These are phyloP conservation scores for Pygmarrhopalites habei DNA, from an alignment of 1,140 invertebrate species.

Conservation along the genomic window DNA sequence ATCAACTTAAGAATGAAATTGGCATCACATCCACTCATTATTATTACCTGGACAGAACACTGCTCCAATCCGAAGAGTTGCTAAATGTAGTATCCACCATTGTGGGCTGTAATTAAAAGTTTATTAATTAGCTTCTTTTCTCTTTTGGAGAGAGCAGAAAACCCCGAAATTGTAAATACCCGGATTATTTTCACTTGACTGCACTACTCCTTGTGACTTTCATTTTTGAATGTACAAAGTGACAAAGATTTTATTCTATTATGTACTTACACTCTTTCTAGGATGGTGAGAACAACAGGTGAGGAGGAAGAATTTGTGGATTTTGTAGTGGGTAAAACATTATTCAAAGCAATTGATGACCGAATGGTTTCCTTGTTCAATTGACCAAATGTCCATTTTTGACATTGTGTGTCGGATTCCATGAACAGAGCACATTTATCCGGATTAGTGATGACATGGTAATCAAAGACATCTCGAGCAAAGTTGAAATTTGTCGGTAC, in stretches of 20 bases:
- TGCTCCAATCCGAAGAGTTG: slow-evolving; percentile 28
- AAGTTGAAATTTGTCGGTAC: slow-evolving; percentile 33
- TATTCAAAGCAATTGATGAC: slow-evolving; percentile 12
- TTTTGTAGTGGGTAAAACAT: neutral
- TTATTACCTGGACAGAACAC: slow-evolving; percentile 41
- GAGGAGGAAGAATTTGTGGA: neutral
- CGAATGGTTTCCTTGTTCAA: slow-evolving; percentile 21
- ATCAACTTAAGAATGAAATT: too few relatives aligned
- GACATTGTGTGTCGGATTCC: slow-evolving; percentile 15
- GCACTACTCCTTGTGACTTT: too few relatives aligned
- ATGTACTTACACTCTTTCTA: slow-evolving; percentile 20
- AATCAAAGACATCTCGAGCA: slow-evolving; percentile 33
- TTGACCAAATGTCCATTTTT: slow-evolving; percentile 27
- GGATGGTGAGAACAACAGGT: slow-evolving; percentile 16
- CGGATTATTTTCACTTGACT: too few relatives aligned
- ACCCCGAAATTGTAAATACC: too few relatives aligned
- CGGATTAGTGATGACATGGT: slow-evolving; percentile 24
- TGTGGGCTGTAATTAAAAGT: too few relatives aligned
- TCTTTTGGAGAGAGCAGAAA: too few relatives aligned
- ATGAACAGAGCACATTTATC: slow-evolving; percentile 24
- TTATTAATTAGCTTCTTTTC: too few relatives aligned
- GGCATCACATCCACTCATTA: too few relatives aligned
- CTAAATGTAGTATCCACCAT: slow-evolving; percentile 34
- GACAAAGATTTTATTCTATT: too few relatives aligned
- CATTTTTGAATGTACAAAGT: too few relatives aligned